Evolutionary conservation across 2,797 vertebrate genomes (phyloP).

Genomic region (Trachops cirrhosus): DNA sequence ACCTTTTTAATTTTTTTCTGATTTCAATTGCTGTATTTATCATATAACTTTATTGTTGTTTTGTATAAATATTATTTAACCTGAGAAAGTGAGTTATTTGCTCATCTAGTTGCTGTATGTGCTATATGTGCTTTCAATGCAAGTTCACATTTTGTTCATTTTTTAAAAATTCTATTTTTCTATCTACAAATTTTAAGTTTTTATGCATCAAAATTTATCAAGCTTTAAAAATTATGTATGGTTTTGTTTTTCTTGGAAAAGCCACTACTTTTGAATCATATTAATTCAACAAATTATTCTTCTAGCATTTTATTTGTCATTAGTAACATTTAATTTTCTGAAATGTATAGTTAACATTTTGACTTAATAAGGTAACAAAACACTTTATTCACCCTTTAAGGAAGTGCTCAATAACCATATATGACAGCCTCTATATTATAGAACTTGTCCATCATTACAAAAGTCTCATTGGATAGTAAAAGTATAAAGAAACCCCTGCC

Average conservation of each 20-base stretch:
- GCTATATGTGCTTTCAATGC: not conserved
- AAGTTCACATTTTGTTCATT: not conserved
- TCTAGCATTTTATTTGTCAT: not conserved
- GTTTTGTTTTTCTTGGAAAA: not conserved
- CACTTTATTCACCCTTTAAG: not conserved
- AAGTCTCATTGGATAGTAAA: not conserved
- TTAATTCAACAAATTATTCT: not conserved
- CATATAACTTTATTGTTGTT: not conserved
- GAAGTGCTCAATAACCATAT: not conserved
- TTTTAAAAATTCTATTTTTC: not conserved
- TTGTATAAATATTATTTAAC: not conserved
- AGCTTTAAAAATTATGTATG: not conserved
- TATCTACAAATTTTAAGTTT: not conserved
- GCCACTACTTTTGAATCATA: not conserved
- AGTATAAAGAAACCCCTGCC: not conserved
- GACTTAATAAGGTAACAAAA: not conserved
- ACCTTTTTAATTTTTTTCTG: not conserved
- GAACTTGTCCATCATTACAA: not conserved
- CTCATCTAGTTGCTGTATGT: not conserved
- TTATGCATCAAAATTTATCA: not conserved
- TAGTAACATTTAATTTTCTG: not conserved
- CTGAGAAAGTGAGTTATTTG: not conserved
- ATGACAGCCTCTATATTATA: not conserved
- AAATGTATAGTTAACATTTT: not conserved
- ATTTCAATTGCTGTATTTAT: not conserved